Conservation (phyloP, 2,888 invertebrate species). For the Xestia ashworthii region DNA sequence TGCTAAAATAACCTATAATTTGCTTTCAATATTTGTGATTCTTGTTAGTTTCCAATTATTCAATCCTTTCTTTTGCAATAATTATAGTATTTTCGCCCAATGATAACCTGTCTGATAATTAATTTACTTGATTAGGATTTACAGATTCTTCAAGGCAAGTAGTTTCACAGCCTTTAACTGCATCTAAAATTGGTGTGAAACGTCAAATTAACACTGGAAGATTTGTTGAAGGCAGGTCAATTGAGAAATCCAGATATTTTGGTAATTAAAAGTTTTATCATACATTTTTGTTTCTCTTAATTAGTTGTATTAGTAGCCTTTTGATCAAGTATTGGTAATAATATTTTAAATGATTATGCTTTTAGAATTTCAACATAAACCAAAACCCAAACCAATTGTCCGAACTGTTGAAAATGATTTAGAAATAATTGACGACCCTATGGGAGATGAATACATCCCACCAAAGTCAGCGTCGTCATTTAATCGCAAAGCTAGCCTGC, state of each 20-base stretch:
- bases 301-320: background rate
- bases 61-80: background rate
- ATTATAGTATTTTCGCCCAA: background rate
- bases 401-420: slow-evolving; percentile 88
- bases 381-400: slow-evolving; percentile 81
- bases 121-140: slow-evolving; percentile 76
- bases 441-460: slow-evolving; percentile 79
- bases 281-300: background rate
- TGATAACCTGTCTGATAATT: background rate
- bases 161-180: slow-evolving; percentile 78
- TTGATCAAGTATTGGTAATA: background rate
- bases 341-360: slow-evolving; percentile 6
- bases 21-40: background rate
- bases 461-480: slow-evolving; percentile 68
- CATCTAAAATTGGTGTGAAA: slow-evolving; percentile 62
- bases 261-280: slow-evolving; percentile 66
- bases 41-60: background rate
- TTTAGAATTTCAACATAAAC: slow-evolving; percentile 46
- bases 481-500: slow-evolving; percentile 82
- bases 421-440: slow-evolving; percentile 84
- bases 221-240: slow-evolving; percentile 77
- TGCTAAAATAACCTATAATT: background rate
- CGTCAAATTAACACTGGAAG: slow-evolving; percentile 72
- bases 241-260: slow-evolving; percentile 72
- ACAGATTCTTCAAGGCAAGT: slow-evolving; percentile 86